Conservation (phyloP, 2,113 vertebrate genomes). For the Brachyhypopomus occidentalis region DNA sequence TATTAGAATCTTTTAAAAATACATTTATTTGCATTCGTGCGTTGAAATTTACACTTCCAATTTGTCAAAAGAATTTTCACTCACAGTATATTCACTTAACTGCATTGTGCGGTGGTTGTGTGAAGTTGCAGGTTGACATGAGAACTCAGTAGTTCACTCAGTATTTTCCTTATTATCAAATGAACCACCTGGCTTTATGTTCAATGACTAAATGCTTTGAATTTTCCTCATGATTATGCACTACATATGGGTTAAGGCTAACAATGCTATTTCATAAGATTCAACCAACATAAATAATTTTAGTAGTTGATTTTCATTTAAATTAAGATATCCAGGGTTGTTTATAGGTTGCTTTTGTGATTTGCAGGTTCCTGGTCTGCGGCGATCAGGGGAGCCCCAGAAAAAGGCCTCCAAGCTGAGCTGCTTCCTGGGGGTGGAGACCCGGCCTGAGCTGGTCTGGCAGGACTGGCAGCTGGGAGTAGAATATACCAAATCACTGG, state of each 20-base stretch:
- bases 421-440: conserved; percentile 83
- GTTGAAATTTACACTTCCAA: no score
- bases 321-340: neutral
- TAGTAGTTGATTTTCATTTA: neutral
- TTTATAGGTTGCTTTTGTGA: neutral
- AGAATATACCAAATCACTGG: conserved; percentile 80
- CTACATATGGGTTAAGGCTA: no score
- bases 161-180: neutral
- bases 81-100: no score
- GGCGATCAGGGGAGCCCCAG: conserved; percentile 26
- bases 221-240: no score
- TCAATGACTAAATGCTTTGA: no score
- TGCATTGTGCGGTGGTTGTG: no score
- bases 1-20: no score
- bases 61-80: no score
- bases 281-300: neutral
- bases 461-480: conserved; percentile 80
- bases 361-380: conserved; percentile 25
- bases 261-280: neutral
- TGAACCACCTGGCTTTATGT: no score
- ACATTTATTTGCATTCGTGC: no score
- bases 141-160: neutral
- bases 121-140: no score
- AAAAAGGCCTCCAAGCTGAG: conserved; percentile 68
- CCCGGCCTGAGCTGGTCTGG: conserved; percentile 79